Percentiles rank a stretch among this genome's conserved stretches.
Conservation (phyloP, 2,797 vertebrate genomes). For the Rhyacichthys aspro region DNA sequence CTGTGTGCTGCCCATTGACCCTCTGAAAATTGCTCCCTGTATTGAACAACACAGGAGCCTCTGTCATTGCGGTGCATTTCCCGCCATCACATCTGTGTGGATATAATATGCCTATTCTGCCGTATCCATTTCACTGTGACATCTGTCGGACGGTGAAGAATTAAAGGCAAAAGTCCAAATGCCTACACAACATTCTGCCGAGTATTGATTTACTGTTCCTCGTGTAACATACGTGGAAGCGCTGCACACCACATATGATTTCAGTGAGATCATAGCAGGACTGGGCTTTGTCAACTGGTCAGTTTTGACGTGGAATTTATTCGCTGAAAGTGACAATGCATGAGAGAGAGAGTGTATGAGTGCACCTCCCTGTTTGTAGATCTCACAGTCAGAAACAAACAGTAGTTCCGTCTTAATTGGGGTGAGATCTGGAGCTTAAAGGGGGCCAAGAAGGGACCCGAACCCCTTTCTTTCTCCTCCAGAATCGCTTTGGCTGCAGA, state of each 20-base stretch:
- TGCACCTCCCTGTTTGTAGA: constrained; percentile 68
- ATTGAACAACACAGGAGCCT: constrained; percentile 19
- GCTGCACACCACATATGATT: constrained; percentile 44
- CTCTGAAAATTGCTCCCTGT: constrained; percentile 9
- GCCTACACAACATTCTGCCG: constrained; percentile 67
- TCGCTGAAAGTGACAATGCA: constrained; percentile 18
- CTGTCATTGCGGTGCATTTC: constrained; percentile 38
- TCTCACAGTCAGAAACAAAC: constrained; percentile 77
- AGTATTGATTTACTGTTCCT: constrained; percentile 75
- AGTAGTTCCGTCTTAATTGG: constrained; percentile 84
- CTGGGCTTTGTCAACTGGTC: constrained; percentile 32
- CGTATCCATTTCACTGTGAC: constrained; percentile 76
- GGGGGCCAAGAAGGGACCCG: constrained; percentile 75
- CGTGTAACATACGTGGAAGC: constrained; percentile 52
- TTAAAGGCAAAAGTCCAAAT: constrained; percentile 67
- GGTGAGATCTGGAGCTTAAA: constrained; percentile 81
- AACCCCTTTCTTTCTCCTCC: constrained; percentile 80
- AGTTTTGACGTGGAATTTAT: constrained; percentile 6
- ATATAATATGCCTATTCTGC: constrained; percentile 65
- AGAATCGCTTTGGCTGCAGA: constrained; percentile 82
- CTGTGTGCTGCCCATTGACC: not conserved
- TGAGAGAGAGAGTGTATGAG: constrained; percentile 28
- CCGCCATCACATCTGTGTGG: constrained; percentile 64
- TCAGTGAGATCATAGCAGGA: constrained; percentile 55
- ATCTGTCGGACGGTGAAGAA: constrained; percentile 69